Evolutionary conservation across 2,113 vertebrate species (phyloP).

Genomic region (Probosciger aterrimus): DNA sequence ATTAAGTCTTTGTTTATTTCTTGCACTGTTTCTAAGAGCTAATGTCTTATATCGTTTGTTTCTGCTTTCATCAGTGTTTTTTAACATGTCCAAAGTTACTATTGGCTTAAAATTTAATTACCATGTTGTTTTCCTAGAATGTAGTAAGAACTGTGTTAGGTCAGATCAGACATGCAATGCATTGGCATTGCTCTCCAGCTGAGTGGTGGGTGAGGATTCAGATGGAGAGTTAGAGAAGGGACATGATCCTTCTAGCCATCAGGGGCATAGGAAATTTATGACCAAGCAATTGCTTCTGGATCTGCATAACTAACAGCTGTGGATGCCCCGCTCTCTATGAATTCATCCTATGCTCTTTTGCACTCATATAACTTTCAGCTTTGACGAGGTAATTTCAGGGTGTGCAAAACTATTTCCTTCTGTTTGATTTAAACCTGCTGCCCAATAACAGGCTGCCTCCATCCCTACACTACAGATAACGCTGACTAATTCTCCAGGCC

Average conservation of each 20-base stretch:
- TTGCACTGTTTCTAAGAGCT: slow-evolving; percentile 4
- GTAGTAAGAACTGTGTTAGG: not conserved
- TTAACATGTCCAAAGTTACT: not conserved
- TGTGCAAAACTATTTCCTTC: not conserved
- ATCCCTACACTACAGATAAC: not conserved
- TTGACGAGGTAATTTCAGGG: not conserved
- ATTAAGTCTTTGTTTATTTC: slow-evolving; percentile 30
- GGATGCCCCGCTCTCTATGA: not conserved
- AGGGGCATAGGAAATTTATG: not conserved
- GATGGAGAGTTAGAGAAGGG: not conserved
- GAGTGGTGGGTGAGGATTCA: rapidly evolving
- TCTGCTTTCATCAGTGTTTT: not conserved
- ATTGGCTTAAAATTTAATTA: not conserved
- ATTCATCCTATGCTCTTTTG: not conserved
- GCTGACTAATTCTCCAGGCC: not conserved
- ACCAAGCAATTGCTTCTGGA: not conserved
- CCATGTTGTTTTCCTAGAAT: not conserved
- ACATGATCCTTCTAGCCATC: not conserved
- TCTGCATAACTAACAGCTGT: not conserved
- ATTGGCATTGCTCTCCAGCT: not conserved
- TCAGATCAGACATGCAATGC: not conserved
- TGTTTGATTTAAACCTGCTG: not conserved
- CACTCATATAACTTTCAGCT: not conserved
- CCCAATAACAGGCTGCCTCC: not conserved
- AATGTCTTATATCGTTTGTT: not conserved